Conservation (phyloP, 2,113 vertebrate species). For the Silurus meridionalis region DNA sequence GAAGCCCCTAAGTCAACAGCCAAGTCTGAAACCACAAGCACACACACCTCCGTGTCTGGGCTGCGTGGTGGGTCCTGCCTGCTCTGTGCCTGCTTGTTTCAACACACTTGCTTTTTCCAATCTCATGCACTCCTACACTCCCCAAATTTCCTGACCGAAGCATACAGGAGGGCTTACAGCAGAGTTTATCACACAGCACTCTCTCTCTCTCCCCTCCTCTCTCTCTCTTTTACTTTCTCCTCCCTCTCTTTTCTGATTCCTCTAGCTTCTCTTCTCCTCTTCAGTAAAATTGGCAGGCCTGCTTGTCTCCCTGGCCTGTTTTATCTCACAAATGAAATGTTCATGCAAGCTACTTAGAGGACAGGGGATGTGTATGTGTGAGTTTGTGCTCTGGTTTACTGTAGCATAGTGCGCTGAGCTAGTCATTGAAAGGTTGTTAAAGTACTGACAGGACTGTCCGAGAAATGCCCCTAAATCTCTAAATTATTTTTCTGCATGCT, state of each 20-base stretch:
- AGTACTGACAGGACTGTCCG: neutral
- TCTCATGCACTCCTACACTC: conserved; percentile 58
- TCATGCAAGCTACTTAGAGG: conserved; percentile 65
- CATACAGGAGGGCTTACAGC: conserved; percentile 66
- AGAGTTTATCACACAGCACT: conserved; percentile 73
- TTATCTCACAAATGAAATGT: conserved; percentile 77
- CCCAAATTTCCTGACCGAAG: conserved; percentile 65
- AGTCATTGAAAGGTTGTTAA: neutral
- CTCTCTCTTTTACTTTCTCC: conserved; percentile 48
- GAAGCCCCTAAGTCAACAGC: conserved; percentile 52
- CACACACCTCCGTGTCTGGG: conserved; percentile 52
- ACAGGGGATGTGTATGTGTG: conserved; percentile 49
- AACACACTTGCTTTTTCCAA: conserved; percentile 49
- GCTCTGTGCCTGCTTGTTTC: conserved; percentile 44
- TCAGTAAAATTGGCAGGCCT: conserved; percentile 67
- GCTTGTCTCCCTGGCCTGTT: conserved; percentile 68
- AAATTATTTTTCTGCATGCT: neutral
- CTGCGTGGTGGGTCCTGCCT: conserved; percentile 55
- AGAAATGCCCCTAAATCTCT: neutral
- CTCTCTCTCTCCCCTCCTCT: conserved; percentile 37
- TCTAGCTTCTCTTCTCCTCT: conserved; percentile 55
- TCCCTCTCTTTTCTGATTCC: conserved; percentile 38
- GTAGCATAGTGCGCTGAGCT: conserved; percentile 43
- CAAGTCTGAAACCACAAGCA: conserved; percentile 52
- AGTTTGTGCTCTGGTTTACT: conserved; percentile 49